Evolutionary conservation across 2,113 vertebrate species (phyloP), one percentile per base, ranked within the genome.

Genomic region (Syrmaticus mikado): DNA sequence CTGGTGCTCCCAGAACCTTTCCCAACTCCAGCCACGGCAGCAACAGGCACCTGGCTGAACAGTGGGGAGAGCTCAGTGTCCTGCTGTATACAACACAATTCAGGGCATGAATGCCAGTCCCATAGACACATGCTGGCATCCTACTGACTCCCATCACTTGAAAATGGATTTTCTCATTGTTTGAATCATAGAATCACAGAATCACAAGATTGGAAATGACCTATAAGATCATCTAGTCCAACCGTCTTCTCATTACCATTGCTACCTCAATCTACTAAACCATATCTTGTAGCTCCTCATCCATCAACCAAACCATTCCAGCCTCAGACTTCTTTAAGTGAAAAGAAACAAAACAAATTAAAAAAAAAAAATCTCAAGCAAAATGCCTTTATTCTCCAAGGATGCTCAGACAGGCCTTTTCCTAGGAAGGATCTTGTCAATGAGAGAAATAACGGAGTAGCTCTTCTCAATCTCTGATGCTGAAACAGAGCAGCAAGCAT

Each of bases 391-490:
- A 2, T 11, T 40, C 50, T 58, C 67, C 36, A 61, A 40, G 30
- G 71, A 76, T 32, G 43, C 22, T 61, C 61, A 78, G 32, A n/a
- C 10, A 82, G 43, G 28, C 4, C 1, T 1, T 73, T 40, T 57
- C 10, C 0, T 15, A 22, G 16, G 38, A 30, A 87, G 38, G 2
- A 60, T 10, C 12, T 55, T 2, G 1, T 30, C 43, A 22, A 77
- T 13, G 14, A 79, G 43, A 1, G 10, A 82, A 40, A 57, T 79
- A 46, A 1, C 34, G 17, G 32, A 53, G 22, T 25, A 84, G 50
- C n/a, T 2, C 34, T 84, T 25, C 75, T 75, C 78, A 13, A 46
- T 6, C 67, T 72, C 43, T 32, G 62, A 73, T 65, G 34, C 85
- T 87, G 48, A 57, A 46, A 82, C 43, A 48, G 38, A 46, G 67